Evolutionary conservation across 2,797 vertebrate species (phyloP), one percentile per base, ranked within the genome.

Genomic region (Galaxias olidus): DNA sequence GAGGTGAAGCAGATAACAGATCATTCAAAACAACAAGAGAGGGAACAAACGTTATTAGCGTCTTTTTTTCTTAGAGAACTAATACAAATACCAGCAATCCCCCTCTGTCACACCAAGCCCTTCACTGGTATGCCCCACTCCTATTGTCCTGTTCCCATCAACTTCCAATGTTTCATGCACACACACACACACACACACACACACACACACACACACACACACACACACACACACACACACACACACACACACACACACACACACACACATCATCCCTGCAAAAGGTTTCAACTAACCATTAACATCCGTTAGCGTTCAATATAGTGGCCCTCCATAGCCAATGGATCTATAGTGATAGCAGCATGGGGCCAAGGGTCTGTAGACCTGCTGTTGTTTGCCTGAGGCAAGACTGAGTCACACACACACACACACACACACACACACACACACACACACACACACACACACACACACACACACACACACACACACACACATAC

Each of bases 321-420:
- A 9, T 62, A 10, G 13, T 71, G 10, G 61, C 56, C 65, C 60
- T 78, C 66, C 42, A 48, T 59, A 69, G 70, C 80, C 75, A 47
- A 73, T 66, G 74, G 73, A 76, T 78, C 69, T 64, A 65, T 49
- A 56, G 63, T 78, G 50, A 7, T 10, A 77, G 58, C 86, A 73
- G 76, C 76, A 77, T 70, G 76, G 68, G 82, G 52, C 66, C 66
- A 50, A 40, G 65, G 79, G 76, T 76, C 65, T 84, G 60, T 62
- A 72, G 77, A 56, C 70, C 76, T 80, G 84, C 78, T 84, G 75
- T 77, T 76, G 59, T 85, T 85, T 68, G 57, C 56, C 81, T 66
- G 49, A 61, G 75, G 68, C 65, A 72, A 74, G 67, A 71, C 64
- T 61, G 18, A 79, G 76, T 84, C 83, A 84, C 83, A 59, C 4